phyloP scores from a whole-genome alignment of 1,140 invertebrate genomes.

The Platyscapa corneri region DNA sequence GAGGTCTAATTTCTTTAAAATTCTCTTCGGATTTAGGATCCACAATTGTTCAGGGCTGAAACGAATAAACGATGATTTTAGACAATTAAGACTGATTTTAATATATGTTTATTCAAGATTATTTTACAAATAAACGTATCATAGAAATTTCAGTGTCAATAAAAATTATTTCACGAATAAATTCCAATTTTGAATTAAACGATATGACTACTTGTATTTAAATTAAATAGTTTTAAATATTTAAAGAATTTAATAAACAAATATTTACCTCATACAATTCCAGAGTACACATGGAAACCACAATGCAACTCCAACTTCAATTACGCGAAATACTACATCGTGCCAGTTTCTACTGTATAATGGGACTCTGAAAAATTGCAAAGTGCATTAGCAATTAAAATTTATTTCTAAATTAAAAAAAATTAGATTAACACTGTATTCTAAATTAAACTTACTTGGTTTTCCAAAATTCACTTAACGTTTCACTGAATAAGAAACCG shows the following conservation, averaged over 20 bases:
- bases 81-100: not conserved
- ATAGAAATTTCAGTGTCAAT: not conserved
- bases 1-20: constrained; percentile 80
- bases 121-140: constrained; percentile 3
- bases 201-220: no score
- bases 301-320: constrained; percentile 93
- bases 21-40: constrained; percentile 92
- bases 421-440: constrained; percentile 23
- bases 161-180: no score
- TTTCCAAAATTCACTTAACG: constrained; percentile 93
- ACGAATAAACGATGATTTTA: no score
- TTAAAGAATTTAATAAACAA: not conserved
- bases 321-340: constrained; percentile 91
- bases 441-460: constrained; percentile 79
- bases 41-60: constrained; percentile 90
- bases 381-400: not conserved
- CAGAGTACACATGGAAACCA: constrained; percentile 97
- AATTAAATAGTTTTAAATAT: no score
- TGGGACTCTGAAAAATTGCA: constrained; percentile 80
- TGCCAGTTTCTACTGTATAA: constrained; percentile 92
- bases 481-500: constrained; percentile 92
- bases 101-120: not conserved
- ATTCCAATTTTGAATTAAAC: no score
- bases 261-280: constrained; percentile 88
- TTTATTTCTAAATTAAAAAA: not conserved